Evolutionary conservation across 2,888 invertebrate genomes (phyloP).

Genomic region (Patella pellucida): DNA sequence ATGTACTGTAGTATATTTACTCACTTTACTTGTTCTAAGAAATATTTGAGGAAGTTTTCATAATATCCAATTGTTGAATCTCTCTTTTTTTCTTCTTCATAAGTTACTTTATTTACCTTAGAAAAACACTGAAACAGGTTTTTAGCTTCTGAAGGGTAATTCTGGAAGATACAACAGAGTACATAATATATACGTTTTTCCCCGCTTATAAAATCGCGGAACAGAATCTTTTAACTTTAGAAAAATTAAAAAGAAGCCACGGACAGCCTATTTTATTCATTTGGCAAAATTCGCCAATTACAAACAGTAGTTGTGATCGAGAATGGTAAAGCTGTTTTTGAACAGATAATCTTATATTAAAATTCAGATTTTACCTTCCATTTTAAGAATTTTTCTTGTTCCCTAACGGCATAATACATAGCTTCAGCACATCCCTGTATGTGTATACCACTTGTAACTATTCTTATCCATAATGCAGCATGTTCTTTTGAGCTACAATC

Average conservation of each 20-base stretch:
- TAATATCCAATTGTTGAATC: constrained; percentile 5
- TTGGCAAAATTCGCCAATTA: no score
- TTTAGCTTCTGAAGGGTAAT: constrained; percentile 22
- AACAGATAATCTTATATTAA: no score
- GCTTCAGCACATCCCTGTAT: constrained; percentile 23
- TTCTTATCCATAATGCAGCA: constrained; percentile 21
- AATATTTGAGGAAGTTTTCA: constrained; percentile 16
- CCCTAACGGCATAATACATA: constrained; percentile 22
- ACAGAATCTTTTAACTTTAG: no score
- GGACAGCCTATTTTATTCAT: no score
- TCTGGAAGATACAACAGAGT: constrained; percentile 6
- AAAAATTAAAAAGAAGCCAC: no score
- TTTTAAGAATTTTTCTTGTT: constrained; percentile 34
- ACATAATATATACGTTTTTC: no score
- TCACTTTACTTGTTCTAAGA: constrained; percentile 28
- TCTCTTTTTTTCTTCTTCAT: constrained; percentile 18
- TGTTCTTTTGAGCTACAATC: constrained; percentile 27
- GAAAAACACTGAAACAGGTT: constrained; percentile 24
- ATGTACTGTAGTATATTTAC: not conserved
- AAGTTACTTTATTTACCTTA: constrained; percentile 14
- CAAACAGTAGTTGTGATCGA: no score
- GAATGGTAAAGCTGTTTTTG: no score
- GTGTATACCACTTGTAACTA: constrained; percentile 25
- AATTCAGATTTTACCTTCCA: constrained; percentile 37
- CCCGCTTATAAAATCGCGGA: no score